Base-by-base conservation (phyloP, 2,888 invertebrate genomes). In the Agrilus cyanescens region DNA sequence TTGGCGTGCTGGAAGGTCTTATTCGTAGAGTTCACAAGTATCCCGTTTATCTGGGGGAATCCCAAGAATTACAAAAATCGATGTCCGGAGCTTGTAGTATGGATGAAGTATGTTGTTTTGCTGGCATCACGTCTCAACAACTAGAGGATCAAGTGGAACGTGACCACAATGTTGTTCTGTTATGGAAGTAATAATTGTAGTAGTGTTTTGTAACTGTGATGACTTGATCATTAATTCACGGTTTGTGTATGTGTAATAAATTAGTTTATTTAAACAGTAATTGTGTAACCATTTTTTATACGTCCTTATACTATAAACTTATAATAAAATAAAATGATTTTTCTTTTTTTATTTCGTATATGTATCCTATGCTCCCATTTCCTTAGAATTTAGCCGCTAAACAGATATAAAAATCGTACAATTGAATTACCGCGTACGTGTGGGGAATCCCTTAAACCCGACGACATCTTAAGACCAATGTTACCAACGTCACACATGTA, bases 61-160 rank as follows among this genome's bases (percentile, higher is more conserved):
- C 55, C 15, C 37, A 37, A 10, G 64, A 64, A 32, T 65, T 82
- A 31, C 74, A 78, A 32, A 71, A 75, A 39, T 73, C 84, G 56
- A 86, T 91, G 59, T 85, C 84, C 35, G 94, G 94, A 0, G 69
- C 74, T 1, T 80, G 82, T 48, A 86, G 82, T 61, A 76, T 84
- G 44, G 94, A 95, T 67, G 89, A 93, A 66, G 91, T 95, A 55
- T 93, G 94, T 65, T 88, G 90, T 60, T 75, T 82, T 44, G 83
- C 85, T 8, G 81, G 82, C 12, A 72, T 87, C 34, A 81, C 82
- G 42, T 73, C 82, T 5, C 77, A 78, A 33, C 79, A 84, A 46
- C 73, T 91, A 40, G 87, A 89, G 57, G 82, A 85, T 53, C 78
- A 85, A 47, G 78, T 91, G 13, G 90, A 90, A 55, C 78, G 80